These are phyloP conservation scores for Pollimyrus isidori DNA, from an alignment of 2,113 vertebrate species.

Conservation along the genomic window DNA sequence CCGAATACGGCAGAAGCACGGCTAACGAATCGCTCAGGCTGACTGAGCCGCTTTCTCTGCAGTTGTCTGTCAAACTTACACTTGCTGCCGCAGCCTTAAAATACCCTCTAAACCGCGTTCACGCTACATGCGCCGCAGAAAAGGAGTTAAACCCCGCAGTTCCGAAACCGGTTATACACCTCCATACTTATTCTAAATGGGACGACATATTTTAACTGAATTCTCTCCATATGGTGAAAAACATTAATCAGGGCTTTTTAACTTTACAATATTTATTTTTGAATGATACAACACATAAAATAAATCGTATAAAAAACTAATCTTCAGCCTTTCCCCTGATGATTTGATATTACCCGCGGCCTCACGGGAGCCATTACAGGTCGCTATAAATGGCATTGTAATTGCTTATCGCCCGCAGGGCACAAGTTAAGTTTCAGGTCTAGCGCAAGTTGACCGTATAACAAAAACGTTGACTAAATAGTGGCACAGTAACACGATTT, in stretches of 20 bases:
- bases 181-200: not conserved
- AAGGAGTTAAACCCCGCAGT: not conserved
- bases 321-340: not conserved
- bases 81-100: constrained; percentile 45
- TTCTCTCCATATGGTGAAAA: not conserved
- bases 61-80: constrained; percentile 33
- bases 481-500: not conserved
- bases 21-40: not conserved
- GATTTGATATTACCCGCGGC: not conserved
- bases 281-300: not conserved
- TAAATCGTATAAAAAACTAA: not conserved
- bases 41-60: not conserved
- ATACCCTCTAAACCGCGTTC: not conserved
- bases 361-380: not conserved
- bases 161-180: not conserved
- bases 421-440: not conserved
- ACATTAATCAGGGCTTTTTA: not conserved
- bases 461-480: not conserved
- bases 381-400: not conserved
- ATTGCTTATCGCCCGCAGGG: constrained; percentile 1
- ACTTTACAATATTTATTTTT: not conserved
- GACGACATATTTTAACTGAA: not conserved
- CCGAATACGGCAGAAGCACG: not conserved
- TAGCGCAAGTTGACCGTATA: not conserved
- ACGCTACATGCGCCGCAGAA: not conserved